Evolutionary conservation across 2,888 invertebrate species (phyloP).

Genomic region (Ophonus ardosiacus): DNA sequence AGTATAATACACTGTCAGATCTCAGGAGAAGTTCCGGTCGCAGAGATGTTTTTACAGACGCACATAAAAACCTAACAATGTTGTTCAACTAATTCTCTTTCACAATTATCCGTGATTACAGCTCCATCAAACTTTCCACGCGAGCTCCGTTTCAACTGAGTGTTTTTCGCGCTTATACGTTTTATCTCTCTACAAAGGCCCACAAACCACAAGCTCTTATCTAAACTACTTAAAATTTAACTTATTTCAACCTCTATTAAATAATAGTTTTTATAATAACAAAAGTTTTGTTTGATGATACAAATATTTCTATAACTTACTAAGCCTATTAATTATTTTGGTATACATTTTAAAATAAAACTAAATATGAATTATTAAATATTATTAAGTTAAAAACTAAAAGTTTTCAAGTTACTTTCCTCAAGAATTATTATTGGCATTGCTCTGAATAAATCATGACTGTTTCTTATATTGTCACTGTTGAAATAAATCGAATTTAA

Average conservation of each 20-base stretch:
- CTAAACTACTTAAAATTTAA: background rate
- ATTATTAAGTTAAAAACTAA: no score
- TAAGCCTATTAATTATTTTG: no score
- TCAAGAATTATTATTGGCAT: no score
- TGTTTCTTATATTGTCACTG: no score
- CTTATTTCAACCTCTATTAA: background rate
- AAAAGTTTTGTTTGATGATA: no score
- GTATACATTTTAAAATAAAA: no score
- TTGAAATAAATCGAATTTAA: no score
- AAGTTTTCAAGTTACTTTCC: no score
- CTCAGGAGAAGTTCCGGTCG: slow-evolving; percentile 67
- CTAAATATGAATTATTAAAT: no score
- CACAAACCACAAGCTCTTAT: background rate
- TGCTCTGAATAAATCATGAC: no score
- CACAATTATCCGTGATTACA: slow-evolving; percentile 75
- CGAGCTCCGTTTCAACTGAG: slow-evolving; percentile 36
- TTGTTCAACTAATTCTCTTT: slow-evolving; percentile 74
- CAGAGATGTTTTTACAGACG: slow-evolving; percentile 72
- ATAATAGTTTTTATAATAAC: no score
- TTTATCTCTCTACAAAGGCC: slow-evolving; percentile 9
- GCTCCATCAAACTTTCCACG: slow-evolving; percentile 74
- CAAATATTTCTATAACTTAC: no score
- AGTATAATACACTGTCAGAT: slow-evolving; percentile 36
- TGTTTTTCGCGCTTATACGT: slow-evolving; percentile 40
- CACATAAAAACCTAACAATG: slow-evolving; percentile 74